Conservation (phyloP, 2,888 invertebrate species). For the Rosalia funebris region DNA sequence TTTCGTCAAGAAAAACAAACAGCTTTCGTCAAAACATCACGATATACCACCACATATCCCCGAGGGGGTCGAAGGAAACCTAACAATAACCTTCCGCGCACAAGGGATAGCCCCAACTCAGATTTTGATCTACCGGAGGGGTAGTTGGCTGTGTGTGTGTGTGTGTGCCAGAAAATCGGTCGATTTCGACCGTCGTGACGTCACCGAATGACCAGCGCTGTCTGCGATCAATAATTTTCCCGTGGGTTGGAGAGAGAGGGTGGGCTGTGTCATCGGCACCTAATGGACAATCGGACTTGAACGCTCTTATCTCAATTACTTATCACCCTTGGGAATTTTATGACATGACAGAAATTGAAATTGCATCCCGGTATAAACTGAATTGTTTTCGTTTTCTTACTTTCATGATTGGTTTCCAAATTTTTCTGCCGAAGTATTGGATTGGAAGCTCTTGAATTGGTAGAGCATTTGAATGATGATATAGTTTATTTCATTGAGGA, state of each 20-base stretch:
- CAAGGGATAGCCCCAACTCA: constrained; percentile 36
- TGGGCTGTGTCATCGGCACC: constrained; percentile 32
- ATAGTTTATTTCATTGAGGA: too few relatives aligned
- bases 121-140: constrained; percentile 48
- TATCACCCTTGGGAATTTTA: constrained; percentile 9
- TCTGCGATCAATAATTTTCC: constrained; percentile 62
- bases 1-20: too few relatives aligned
- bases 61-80: neutral
- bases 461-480: too few relatives aligned
- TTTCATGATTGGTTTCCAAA: too few relatives aligned
- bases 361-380: too few relatives aligned
- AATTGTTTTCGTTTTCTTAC: too few relatives aligned
- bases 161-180: constrained; percentile 52
- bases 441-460: too few relatives aligned
- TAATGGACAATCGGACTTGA: constrained; percentile 40
- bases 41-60: constrained; percentile 14
- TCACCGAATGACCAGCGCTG: constrained; percentile 59
- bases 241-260: constrained; percentile 26
- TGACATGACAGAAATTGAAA: too few relatives aligned
- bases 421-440: too few relatives aligned
- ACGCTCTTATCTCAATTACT: constrained; percentile 41
- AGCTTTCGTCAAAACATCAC: too few relatives aligned
- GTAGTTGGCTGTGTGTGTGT: constrained; percentile 40
- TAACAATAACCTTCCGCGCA: constrained; percentile 18
- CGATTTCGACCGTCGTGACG: constrained; percentile 62